Base-by-base conservation (phyloP, 2,113 vertebrate species). In the Chroicocephalus ridibundus region DNA sequence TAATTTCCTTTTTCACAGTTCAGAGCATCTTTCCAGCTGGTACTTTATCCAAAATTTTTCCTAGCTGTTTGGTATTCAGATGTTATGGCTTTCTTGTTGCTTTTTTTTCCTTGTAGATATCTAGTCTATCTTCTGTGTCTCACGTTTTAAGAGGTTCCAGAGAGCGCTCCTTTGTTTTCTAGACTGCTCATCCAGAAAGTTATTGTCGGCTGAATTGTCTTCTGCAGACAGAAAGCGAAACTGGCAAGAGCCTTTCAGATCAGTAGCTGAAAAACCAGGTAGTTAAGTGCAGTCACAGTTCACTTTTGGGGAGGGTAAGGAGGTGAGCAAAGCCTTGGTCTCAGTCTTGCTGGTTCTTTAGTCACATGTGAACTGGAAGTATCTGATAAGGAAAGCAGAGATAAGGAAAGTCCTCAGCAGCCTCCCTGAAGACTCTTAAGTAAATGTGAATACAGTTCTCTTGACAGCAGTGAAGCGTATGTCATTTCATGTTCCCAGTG, bases 1-100 rank as follows among this genome's bases (percentile, higher is more conserved):
- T 58, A 42, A 78, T 93, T 88, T 94, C 55, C 47, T 86, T 91
- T 95, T 89, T 82, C 66, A 81, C 61, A 82, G 65, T 89, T 93
- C 66, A 93, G 74, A 76, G 34, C 44, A 36, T 36, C 40, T 91
- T 95, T 87, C 31, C 65, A 61, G n/a, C 34, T 71, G 17, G 14
- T 31, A 61, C 10, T 89, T 93, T 82, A 79, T 55, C 64, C 13
- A 36, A 2, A 15, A 38, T 38, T 87, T 77, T 83, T 65, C 16
- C n/a, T 86, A 47, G 2, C 26, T 87, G 12, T 64, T 88, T 85
- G 22, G 20, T 65, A 60, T 89, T 93, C 58, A 22, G 70, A 74
- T 32, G 15, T n/a, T 65, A 42, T 4, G 7, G 14, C 21, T 85
- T 94, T 72, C 54, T 66, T 75, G 5, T 65, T 75, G 9, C 5